These are phyloP conservation scores for Hippasteria phrygiana DNA, from an alignment of 53 echinoderm and acorn worm genomes.

Conservation along the genomic window DNA sequence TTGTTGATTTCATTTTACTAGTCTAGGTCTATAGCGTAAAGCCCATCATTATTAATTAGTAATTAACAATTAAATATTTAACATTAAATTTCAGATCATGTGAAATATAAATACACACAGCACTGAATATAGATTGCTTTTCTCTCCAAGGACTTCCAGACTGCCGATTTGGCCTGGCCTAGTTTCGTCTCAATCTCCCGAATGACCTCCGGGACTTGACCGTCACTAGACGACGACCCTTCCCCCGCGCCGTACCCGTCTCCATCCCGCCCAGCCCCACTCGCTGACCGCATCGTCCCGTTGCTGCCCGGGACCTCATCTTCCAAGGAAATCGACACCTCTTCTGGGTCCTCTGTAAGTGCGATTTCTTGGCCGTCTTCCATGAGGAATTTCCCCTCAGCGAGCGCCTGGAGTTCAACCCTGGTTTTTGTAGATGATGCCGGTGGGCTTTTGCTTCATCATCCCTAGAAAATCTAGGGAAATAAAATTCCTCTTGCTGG, in stretches of 20 bases:
- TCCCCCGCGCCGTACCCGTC: background rate
- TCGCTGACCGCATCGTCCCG: slow-evolving; percentile 14
- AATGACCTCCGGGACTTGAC: slow-evolving; percentile 56
- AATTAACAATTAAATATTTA: too few species aligned
- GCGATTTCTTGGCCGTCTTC: slow-evolving; percentile 62
- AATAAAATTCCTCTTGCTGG: background rate
- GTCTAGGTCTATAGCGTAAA: too few species aligned
- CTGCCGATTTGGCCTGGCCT: slow-evolving; percentile 57
- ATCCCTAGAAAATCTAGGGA: background rate
- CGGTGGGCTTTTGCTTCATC: background rate
- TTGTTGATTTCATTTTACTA: too few species aligned
- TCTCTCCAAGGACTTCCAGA: slow-evolving; percentile 59
- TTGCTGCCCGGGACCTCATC: slow-evolving; percentile 2
- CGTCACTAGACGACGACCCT: slow-evolving; percentile 62
- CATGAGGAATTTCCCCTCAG: slow-evolving; percentile 1
- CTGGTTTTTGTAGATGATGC: background rate
- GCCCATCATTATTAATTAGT: too few species aligned
- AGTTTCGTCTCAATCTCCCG: slow-evolving; percentile 63
- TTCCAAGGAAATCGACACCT: slow-evolving; percentile 60
- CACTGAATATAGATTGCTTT: slow-evolving; percentile 67
- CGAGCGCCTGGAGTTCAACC: background rate
- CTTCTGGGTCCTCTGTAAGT: slow-evolving; percentile 66
- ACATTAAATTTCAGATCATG: background rate
- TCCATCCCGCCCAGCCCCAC: background rate
- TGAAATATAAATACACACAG: slow-evolving; percentile 46